Percentiles rank a stretch among this genome's conserved stretches.
Conservation (phyloP, 2,888 invertebrate species). For the Drosophila algonquin region DNA sequence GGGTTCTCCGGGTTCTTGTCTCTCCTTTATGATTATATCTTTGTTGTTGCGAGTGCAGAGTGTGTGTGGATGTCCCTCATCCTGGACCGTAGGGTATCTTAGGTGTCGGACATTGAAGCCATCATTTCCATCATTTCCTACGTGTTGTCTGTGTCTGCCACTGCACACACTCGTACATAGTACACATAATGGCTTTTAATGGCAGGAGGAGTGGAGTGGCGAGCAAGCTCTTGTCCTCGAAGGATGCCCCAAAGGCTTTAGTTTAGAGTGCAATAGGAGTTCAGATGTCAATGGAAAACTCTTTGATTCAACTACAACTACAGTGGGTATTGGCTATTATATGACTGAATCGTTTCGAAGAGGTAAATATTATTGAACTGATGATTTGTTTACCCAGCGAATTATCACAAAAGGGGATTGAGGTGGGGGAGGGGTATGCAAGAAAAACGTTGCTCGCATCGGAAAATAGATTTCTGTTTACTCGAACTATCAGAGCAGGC, state of each 20-base stretch:
- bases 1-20: background rate
- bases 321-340: background rate
- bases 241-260: background rate
- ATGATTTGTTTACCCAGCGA: conserved; percentile 54
- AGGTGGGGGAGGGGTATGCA: conserved; percentile 9
- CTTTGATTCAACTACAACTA: background rate
- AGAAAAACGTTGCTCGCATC: conserved; percentile 5
- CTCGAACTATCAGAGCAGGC: conserved; percentile 37
- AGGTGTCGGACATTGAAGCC: background rate
- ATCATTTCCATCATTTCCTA: background rate
- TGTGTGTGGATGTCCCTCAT: no score
- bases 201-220: background rate
- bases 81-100: background rate
- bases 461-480: conserved; percentile 39
- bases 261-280: background rate
- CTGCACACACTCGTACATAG: conserved; percentile 8
- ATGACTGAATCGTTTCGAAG: conserved; percentile 1
- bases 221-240: conserved; percentile 1
- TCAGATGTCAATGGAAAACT: background rate
- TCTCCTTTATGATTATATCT: conserved; percentile 13
- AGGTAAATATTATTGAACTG: conserved; percentile 58
- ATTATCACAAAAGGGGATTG: conserved; percentile 33
- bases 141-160: conserved; percentile 25
- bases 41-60: background rate
- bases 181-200: conserved; percentile 14